Base-by-base conservation (phyloP, 1,140 invertebrate genomes). In the Drosophila novamexicana region DNA sequence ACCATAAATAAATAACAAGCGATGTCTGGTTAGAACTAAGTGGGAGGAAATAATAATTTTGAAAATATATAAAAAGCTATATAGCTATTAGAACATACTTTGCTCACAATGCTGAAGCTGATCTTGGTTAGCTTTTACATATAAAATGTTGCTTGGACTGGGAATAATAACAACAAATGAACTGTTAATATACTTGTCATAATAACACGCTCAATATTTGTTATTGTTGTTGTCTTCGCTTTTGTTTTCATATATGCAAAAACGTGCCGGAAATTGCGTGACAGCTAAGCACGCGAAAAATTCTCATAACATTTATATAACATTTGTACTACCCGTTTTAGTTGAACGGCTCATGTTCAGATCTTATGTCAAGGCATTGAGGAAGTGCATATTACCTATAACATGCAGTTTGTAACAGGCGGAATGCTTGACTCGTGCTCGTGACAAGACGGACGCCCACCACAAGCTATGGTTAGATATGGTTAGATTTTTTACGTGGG, bases 231-330 rank as follows among this genome's bases (percentile, higher is more conserved):
- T 81, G 44, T 57, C 45, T 18, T 45, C 49, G 14, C 49, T 66
- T 57, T 52, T 64, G 49, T 59, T 64, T 65, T 49, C 37, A 65
- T 66, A 66, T 54, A 83, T 80, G 77, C 65, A 72, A 88, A 81
- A 89, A 89, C 84, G 80, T 89, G 83, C 82, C 84, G 84, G 84
- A 88, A 89, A 81, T 86, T 73, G 83, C 84, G 76, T 69, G 79
- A 88, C 77, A 75, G 37, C 64, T 18, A 63, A 77, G 75, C 71
- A 78, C 56, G 67, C 50, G 62, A 47, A 82, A 36, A 73, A 88
- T 73, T 74, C 79, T 56, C 79, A 77, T 66, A 79, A 80, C 58
- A 77, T 74, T 71, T 70, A 67, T 85, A 72, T 75, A 78, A 78
- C 77, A 81, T 76, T 74, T 64, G 73, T 74, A 77, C 63, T 86